Evolutionary conservation across 2,888 invertebrate species (phyloP), one percentile per base, ranked within the genome.

Genomic region (Noctua pronuba): DNA sequence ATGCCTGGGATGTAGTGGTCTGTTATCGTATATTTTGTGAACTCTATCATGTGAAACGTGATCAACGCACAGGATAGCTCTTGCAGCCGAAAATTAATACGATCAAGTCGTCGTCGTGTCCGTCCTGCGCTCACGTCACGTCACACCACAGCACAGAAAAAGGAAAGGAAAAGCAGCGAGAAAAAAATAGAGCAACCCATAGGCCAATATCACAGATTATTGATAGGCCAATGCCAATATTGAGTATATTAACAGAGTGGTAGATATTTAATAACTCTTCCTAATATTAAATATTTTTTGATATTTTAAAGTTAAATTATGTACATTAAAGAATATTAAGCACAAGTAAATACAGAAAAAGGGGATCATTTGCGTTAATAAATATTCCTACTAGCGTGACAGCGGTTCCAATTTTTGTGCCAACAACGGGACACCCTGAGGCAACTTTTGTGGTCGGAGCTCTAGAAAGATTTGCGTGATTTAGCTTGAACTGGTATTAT

Each of bases 31-130:
- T 94, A 94, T 94, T 94, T 94, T 86, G 89, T 93, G 88, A 94
- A 94, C 94, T 94, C 95, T 96, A 96, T 95, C 96, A 96, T 96
- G 96, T 96, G 96, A 96, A 95, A 95, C 91, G 93, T 92, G 94
- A 93, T 93, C 90, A 92, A 91, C 90, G 92, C 89, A 94, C 93
- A 89, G 93, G 91, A 92, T 91, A 92, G 91, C 89, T 90, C 88
- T 92, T 93, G 88, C 91, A 92, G 93, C 91, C 90, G 90, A 91
- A 93, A 91, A 90, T 89, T 88, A 86, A 82, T 85, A 89, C 89
- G 90, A 90, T 88, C 91, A 88, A 92, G 93, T 93, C 92, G 95
- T 95, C 95, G 95, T 95, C 92, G 92, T 92, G 95, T 95, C 93
- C 92, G 92, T 91, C 90, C 79, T 88, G 88, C 85, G 88, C 87